Base-by-base conservation (phyloP, 2,888 invertebrate genomes). In the Drosophila barbarae region DNA sequence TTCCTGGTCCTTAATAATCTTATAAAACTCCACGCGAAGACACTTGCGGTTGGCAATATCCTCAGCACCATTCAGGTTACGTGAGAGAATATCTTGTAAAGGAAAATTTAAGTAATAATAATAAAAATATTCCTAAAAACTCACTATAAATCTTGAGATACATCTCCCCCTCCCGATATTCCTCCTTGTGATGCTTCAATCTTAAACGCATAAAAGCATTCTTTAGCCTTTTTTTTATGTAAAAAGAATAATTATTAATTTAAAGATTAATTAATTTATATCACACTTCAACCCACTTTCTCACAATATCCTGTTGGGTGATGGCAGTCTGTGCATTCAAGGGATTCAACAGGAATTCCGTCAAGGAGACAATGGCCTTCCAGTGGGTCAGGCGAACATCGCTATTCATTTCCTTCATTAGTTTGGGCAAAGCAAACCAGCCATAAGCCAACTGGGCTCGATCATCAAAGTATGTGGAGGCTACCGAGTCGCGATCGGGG, bases 371-470 rank as follows among this genome's bases (percentile, higher is more conserved):
- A 6, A 88, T 72, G 0, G 86, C 86, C 18, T 69, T 74, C 72
- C 82, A 84, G 36, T 86, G 87, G 3, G 73, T 74, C 8, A 77
- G n/a, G 4, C 34, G 28, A 8, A 75, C 60, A 38, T 84, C 79
- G 59, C 81, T 83, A 23, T 78, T 72, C 36, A 88, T 66, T 71
- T 89, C 85, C 12, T 72, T 68, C 53, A 88, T 63, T 3, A 89
- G 49, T 26, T 87, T 86, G 9, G 86, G 86, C 35, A 89, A 39
- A 1, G 87, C 84, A 50, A 67, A 73, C 26, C 59, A 69, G 3
- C 89, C 89, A 38, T 85, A 89, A 0, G 87, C 87, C 50, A 86
- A 59, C 52, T 78, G 63, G 1, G 84, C 74, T 8, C 77, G 80
- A 69, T 87, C 84, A 2, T 76, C 71, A 23, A 87, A 80, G 52